Evolutionary conservation across 2,113 vertebrate genomes (phyloP), one percentile per base, ranked within the genome.

Genomic region (Triplophysa rosa): DNA sequence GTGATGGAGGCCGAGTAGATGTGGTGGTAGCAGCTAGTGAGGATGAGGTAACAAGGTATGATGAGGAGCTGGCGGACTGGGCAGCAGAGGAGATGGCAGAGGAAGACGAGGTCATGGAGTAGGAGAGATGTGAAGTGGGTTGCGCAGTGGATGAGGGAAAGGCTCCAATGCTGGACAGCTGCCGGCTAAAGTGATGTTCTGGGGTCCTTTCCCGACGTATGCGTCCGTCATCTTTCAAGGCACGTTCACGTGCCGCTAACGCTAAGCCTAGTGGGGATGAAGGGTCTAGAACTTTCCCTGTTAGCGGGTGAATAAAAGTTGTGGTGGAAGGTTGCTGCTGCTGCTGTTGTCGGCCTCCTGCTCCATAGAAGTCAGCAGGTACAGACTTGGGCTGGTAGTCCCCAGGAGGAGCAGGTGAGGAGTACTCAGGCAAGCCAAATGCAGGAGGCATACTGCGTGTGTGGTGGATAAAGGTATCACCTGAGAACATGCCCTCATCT

Each of bases 401-500:
- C 70, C 86, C 85, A 11, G 67, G 65, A 47, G 84, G 83, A 45
- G 85, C 88, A 45, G 90, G 8, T 33, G 92, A 89, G 21, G 92
- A 91, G 87, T 94, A 94, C 83, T 93, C 93, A 4, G 93, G 92
- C 49, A 93, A 78, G 19, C 91, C 93, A 49, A 93, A 94, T 77
- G 93, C 90, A 49, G 88, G 93, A 81, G 80, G 95, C 92, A 94
- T 95, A 87, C 89, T 93, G 71, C 93, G 92, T 21, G 91, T 90
- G 83, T 96, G 93, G 67, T 96, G 95, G 78, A 95, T 93, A 82
- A 94, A 95, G 23, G 93, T 94, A 89, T 96, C 95, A 1, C 91
- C 94, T 0, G 94, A 94, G 81, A 97, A 96, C 95, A 97, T 95
- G 86, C 94, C 95, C 69, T 97, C 96, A n/a, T 97, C 96, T 21